A percentile compares a stretch with the other conserved stretches of the same genome.
Evolutionary conservation across 2,113 vertebrate species (phyloP).

Genomic region (Uria aalge): DNA sequence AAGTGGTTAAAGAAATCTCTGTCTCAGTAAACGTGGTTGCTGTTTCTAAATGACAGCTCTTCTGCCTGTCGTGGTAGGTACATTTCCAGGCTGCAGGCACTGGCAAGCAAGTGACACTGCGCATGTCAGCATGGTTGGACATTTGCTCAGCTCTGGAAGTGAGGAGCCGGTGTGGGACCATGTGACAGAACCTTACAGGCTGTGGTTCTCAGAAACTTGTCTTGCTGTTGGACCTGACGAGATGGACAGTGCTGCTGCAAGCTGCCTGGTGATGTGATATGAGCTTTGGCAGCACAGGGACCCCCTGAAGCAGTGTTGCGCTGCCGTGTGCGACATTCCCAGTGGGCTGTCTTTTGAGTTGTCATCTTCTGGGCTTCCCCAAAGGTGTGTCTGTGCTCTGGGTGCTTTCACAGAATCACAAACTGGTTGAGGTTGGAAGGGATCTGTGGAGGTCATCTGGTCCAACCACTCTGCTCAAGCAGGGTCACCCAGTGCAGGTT

Average conservation of each 20-base stretch:
- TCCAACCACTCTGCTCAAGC: not conserved
- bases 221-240: not conserved
- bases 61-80: not conserved
- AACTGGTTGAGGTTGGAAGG: not conserved
- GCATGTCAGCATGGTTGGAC: rapidly evolving
- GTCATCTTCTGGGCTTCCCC: not conserved
- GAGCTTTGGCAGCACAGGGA: not conserved
- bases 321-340: not conserved
- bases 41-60: not conserved
- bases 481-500: not conserved
- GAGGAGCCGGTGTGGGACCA: rapidly evolving
- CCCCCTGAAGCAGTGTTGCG: not conserved
- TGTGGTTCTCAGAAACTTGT: not conserved
- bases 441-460: not conserved
- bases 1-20: not conserved
- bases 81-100: not conserved
- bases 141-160: not conserved
- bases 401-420: not conserved
- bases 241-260: not conserved
- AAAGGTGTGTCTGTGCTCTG: not conserved
- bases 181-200: not conserved
- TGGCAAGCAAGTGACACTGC: not conserved
- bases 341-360: not conserved
- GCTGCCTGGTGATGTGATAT: rapidly evolving
- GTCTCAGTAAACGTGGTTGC: not conserved